Evolutionary conservation across 2,888 invertebrate genomes (phyloP).

Genomic region (Lycaena phlaeas): DNA sequence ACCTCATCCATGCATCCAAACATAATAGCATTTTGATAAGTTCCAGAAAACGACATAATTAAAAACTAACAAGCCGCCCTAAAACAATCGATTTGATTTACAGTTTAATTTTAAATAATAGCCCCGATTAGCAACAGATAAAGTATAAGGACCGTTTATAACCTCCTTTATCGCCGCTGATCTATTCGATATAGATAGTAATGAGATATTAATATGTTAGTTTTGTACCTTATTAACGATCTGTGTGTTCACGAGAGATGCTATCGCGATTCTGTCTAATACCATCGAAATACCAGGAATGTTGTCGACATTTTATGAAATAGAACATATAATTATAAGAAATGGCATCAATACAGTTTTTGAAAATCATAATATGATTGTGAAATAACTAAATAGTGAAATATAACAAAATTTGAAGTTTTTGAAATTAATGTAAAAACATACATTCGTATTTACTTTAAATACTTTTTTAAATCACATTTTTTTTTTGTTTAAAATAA

Average conservation of each 20-base stretch:
- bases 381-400: no score
- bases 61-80: conserved; percentile 4
- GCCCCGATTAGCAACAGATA: conserved; percentile 4
- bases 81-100: conserved; percentile 4
- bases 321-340: background rate
- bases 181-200: background rate
- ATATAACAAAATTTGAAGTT: no score
- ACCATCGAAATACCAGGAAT: conserved; percentile 28
- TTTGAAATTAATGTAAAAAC: no score
- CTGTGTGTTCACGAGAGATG: conserved; percentile 23
- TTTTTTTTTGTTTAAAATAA: no score
- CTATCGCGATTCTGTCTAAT: conserved; percentile 40
- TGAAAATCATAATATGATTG: no score
- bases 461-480: no score
- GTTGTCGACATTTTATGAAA: conserved; percentile 17
- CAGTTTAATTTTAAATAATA: conserved; percentile 8
- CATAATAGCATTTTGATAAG: background rate
- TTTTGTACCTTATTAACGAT: conserved; percentile 7
- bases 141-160: background rate
- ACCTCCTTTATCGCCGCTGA: background rate
- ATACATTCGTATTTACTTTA: no score
- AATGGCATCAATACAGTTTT: background rate
- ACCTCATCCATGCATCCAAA: no score
- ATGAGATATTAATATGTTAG: conserved; percentile 3
- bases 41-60: conserved; percentile 4